Evolutionary conservation across 1,140 invertebrate genomes (phyloP).

Genomic region (Drosophila micromelanica): DNA sequence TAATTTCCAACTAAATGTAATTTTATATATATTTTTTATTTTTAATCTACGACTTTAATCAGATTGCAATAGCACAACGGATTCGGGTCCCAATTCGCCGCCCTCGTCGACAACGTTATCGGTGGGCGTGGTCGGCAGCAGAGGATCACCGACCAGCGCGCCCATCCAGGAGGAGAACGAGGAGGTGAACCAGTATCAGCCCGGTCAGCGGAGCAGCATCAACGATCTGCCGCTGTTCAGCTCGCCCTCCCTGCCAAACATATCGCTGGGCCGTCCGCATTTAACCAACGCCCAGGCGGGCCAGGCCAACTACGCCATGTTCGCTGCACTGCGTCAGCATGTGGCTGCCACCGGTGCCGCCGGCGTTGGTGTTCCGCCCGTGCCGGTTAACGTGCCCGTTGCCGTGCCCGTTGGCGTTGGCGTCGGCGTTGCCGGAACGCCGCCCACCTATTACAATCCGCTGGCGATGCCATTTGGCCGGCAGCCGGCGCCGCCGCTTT

Average conservation of each 20-base stretch:
- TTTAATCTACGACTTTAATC: background rate
- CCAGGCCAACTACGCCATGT: constrained; percentile 67
- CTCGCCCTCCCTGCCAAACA: constrained; percentile 98
- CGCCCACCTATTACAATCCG: constrained; percentile 75
- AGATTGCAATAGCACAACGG: constrained; percentile 89
- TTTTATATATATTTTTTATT: background rate
- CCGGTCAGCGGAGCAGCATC: constrained; percentile 83
- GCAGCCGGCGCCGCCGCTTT: constrained; percentile 46
- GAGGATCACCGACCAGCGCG: constrained; percentile 86
- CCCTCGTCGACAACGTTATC: constrained; percentile 88
- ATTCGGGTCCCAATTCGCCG: constrained; percentile 93
- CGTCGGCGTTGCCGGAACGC: constrained; percentile 43
- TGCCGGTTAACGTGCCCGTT: constrained; percentile 15
- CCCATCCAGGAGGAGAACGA: constrained; percentile 90
- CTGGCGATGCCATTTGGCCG: constrained; percentile 63
- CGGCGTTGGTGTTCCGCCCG: background rate
- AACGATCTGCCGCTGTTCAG: constrained; percentile 91
- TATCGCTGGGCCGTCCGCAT: constrained; percentile 94
- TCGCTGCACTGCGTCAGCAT: constrained; percentile 74
- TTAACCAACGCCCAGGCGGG: constrained; percentile 85
- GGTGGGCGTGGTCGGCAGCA: constrained; percentile 83
- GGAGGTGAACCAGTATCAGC: constrained; percentile 81
- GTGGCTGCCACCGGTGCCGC: constrained; percentile 42
- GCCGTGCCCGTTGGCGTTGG: constrained; percentile 31
- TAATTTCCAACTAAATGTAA: background rate